Evolutionary conservation across 2,113 vertebrate species (phyloP), one percentile per base, ranked within the genome.

Genomic region (Mustela lutreola): DNA sequence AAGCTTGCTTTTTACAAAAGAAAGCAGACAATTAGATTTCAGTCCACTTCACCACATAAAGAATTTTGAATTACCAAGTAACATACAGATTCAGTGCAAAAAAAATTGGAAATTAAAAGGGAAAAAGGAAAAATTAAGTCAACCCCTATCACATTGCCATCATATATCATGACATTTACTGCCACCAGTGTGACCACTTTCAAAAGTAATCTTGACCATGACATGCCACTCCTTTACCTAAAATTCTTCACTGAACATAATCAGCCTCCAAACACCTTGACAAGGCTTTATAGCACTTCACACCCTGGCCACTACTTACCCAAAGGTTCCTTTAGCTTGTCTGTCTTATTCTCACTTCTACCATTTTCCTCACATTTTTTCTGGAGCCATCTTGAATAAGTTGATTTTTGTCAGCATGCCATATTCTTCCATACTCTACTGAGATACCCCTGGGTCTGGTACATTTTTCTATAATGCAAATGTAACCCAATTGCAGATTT

Each of bases 1-100:
- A 96, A 70, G 45, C 42, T 73, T 97, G 36, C 28, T 65, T 89
- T 95, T 71, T 62, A 60, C 48, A 89, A 65, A 78, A 63, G 58
- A 94, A 85, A 89, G 16, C 24, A 83, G 16, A 95, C 28, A 63
- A 28, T 60, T 67, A 91, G 19, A 90, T 91, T 4, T 86, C 58
- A 94, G 28, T 86, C 53, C 21, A 70, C 7, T 76, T 75, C 22
- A 85, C 50, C 48, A 89, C 8, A 7, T 67, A 75, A 82, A 42
- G 56, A 94, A 91, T 50, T 73, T 70, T 83, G 42, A 58, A 82
- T 94, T 79, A 87, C 22, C 73, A 88, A 58, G 56, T 79, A 88
- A 9, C 71, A 67, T 48, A 73, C 9, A 91, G 62, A 89, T 81
- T 62, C 48, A n/a, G 65, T 39, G 21, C 76, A 73, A 16, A 78